Base-by-base conservation (phyloP, 1,140 invertebrate genomes). In the Aphaenogaster rudis region DNA sequence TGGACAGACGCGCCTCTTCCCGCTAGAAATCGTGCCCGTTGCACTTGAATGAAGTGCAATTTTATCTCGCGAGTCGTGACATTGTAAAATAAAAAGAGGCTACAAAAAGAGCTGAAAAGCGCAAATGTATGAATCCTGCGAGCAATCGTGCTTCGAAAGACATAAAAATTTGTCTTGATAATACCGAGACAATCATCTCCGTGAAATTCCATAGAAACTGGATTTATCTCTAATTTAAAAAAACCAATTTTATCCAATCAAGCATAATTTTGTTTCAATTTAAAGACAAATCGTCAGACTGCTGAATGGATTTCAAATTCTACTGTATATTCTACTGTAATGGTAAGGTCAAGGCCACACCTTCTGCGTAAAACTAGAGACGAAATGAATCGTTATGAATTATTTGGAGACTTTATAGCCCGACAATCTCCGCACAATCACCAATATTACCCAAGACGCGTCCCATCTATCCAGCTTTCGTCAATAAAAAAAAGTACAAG, bases 371-470 rank as follows among this genome's bases (percentile, higher is more conserved):
- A 84, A 84, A 6, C 57, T 84, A 76, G 9, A 61, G 7, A 48
- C 52, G 33, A 61, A 76, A 81, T 54, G 50, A 61, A 76, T 36
- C 17, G 54, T 76, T 84, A 84, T 84, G n/a, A 84, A 84, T 84
- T 74, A 84, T 84, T 84, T 5, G 69, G n/a, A 1, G 33, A n/a
- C 80, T 76, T 72, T 84, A 84, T 61, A 76, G 54, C 13, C 69
- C 4, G 13, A 21, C 42, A 74, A 48, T 74, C n/a, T 84, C 13
- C 13, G 13, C 42, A 48, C 17, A 48, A 13, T n/a, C 28, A 42
- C 17, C 11, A 72, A 74, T 45, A 50, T 74, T 82, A 48, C 13
- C 0, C 13, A 8, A 13, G 15, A 71, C 13, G 3, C n/a, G 9
- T 81, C 1, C 33, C 3, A 15, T n/a, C 45, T 5, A 54, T 69